Evolutionary conservation across 2,797 vertebrate species (phyloP).

Genomic region (Triplophysa yarkandensis): DNA sequence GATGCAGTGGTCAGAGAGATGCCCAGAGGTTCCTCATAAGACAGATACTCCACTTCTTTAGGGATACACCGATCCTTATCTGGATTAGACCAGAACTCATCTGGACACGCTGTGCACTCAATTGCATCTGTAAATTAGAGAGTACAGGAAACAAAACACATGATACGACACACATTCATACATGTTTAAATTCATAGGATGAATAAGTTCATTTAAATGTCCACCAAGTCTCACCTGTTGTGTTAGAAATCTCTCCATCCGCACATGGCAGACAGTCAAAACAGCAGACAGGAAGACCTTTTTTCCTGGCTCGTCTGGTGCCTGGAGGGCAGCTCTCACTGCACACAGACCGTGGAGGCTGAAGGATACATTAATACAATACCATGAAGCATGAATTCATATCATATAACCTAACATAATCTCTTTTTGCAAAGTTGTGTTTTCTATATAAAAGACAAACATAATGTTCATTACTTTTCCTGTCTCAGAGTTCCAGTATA

Average conservation of each 20-base stretch:
- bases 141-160: too few relatives aligned
- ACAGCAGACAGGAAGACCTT: constrained; percentile 62
- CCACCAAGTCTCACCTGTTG: constrained; percentile 51
- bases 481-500: constrained; percentile 69
- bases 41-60: constrained; percentile 72
- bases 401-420: too few relatives aligned
- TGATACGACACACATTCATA: too few relatives aligned
- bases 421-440: too few relatives aligned
- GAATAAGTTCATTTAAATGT: background rate
- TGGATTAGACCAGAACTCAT: constrained; percentile 72
- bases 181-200: too few relatives aligned
- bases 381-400: background rate
- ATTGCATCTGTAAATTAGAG: constrained; percentile 62
- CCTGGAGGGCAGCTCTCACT: constrained; percentile 62
- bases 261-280: constrained; percentile 62
- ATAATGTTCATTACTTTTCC: too few relatives aligned
- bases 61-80: constrained; percentile 63
- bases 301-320: constrained; percentile 49
- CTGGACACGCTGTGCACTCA: constrained; percentile 69
- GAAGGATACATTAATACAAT: background rate
- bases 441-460: too few relatives aligned
- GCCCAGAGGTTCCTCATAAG: constrained; percentile 73
- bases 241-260: constrained; percentile 62
- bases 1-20: constrained; percentile 67
- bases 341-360: constrained; percentile 63